These are phyloP conservation scores for Neolamprologus modestus DNA, from an alignment of 2,113 vertebrate species.

Conservation along the genomic window DNA sequence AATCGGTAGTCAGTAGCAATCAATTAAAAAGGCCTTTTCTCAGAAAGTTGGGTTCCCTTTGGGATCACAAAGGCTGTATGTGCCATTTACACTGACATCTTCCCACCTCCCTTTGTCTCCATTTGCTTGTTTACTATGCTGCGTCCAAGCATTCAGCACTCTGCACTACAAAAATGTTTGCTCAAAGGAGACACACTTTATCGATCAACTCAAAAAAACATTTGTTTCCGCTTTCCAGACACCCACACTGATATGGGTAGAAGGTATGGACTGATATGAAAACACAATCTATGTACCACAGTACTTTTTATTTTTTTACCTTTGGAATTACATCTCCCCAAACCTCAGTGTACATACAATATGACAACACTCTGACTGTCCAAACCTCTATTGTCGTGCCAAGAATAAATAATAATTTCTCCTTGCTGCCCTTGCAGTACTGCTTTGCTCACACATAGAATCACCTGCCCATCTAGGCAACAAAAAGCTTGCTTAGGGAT, in stretches of 20 bases:
- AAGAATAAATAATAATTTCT: constrained; percentile 71
- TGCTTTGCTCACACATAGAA: constrained; percentile 67
- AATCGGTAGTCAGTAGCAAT: constrained; percentile 67
- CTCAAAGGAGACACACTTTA: constrained; percentile 13
- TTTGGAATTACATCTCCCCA: constrained; percentile 54
- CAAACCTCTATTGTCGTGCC: constrained; percentile 60
- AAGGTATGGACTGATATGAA: constrained; percentile 36
- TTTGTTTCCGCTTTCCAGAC: constrained; percentile 21
- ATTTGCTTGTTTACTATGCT: constrained; percentile 35
- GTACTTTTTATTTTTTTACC: constrained; percentile 49
- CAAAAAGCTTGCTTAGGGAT: constrained; percentile 74
- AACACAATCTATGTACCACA: constrained; percentile 43
- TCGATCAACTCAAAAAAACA: constrained; percentile 18
- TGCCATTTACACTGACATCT: constrained; percentile 29
- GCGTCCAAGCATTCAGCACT: background rate
- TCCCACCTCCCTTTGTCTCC: background rate
- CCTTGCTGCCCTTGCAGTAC: constrained; percentile 58
- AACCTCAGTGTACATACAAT: constrained; percentile 61
- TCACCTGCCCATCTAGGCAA: constrained; percentile 74
- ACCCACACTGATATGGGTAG: constrained; percentile 10
- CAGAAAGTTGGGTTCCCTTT: constrained; percentile 44
- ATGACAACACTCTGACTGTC: constrained; percentile 63
- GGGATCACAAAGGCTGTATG: constrained; percentile 27
- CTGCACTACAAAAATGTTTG: background rate
- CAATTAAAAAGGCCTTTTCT: constrained; percentile 64